A percentile compares a stretch with the other conserved stretches of the same genome.
phyloP scores from a whole-genome alignment of 2,113 vertebrate species.

The Mustela nigripes region DNA sequence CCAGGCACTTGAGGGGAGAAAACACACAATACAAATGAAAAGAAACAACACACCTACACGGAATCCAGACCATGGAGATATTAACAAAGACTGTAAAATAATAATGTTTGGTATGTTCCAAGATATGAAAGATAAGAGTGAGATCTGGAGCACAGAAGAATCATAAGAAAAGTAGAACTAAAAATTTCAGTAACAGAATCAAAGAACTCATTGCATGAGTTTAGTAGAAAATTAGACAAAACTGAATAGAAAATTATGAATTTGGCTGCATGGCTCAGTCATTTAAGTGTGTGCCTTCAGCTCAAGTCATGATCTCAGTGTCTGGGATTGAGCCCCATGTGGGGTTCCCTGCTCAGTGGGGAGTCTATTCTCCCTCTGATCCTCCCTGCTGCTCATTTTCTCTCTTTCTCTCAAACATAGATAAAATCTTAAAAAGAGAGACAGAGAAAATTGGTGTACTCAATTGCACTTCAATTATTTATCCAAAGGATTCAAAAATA shows the following conservation, averaged over 20 bases:
- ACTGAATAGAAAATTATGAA: constrained; percentile 16
- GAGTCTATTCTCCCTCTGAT: background rate
- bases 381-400: background rate
- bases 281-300: background rate
- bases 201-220: background rate
- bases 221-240: background rate
- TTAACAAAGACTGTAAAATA: background rate
- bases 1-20: background rate
- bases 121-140: background rate
- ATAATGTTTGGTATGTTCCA: background rate
- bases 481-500: background rate
- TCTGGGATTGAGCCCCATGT: no score
- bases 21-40: background rate
- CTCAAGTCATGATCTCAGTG: background rate
- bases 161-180: constrained; percentile 4
- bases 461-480: background rate
- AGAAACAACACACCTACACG: background rate
- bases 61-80: background rate
- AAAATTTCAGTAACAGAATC: constrained; percentile 22
- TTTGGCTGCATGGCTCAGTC: background rate
- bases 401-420: background rate
- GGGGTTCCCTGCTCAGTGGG: no score
- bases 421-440: background rate
- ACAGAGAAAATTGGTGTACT: background rate
- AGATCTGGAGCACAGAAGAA: background rate